phyloP scores from a whole-genome alignment of 2,888 invertebrate species.

The Rhodophaea formosa region DNA sequence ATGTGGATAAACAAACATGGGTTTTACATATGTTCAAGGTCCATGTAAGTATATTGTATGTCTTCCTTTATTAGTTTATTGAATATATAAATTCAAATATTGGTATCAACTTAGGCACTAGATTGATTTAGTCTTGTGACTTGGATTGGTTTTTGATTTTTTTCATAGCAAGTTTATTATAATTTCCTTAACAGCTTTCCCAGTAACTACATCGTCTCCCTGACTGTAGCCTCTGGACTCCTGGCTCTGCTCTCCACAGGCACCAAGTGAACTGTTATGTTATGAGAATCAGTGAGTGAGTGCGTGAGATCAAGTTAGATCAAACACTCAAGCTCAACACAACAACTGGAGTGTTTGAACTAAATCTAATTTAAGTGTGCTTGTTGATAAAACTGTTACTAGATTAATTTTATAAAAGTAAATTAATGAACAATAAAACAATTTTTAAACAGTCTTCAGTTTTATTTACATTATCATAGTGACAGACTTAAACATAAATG shows the following conservation, averaged over 20 bases:
- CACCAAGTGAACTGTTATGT: constrained; percentile 80
- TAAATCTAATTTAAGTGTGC: constrained; percentile 22
- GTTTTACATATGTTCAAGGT: not conserved
- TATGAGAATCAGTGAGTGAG: constrained; percentile 34
- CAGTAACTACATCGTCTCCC: constrained; percentile 95
- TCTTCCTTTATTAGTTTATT: not conserved
- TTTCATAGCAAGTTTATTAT: constrained; percentile 8
- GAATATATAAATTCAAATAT: not conserved
- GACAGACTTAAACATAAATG: constrained; percentile 49
- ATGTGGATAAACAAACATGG: too few relatives aligned
- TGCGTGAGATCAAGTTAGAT: constrained; percentile 29
- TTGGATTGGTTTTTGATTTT: not conserved
- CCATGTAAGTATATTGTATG: not conserved
- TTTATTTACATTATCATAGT: constrained; percentile 69
- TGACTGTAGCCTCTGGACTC: constrained; percentile 93
- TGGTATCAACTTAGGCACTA: too few relatives aligned
- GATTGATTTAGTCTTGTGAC: not conserved
- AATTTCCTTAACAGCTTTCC: constrained; percentile 29
- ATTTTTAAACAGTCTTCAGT: constrained; percentile 54
- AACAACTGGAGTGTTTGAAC: constrained; percentile 17
- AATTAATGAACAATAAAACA: constrained; percentile 63
- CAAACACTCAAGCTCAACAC: constrained; percentile 13
- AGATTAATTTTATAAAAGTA: constrained; percentile 56
- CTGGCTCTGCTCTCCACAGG: constrained; percentile 98
- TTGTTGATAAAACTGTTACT: constrained; percentile 37